Base-by-base conservation (phyloP, 2,797 vertebrate species). In the Siniperca scherzeri region DNA sequence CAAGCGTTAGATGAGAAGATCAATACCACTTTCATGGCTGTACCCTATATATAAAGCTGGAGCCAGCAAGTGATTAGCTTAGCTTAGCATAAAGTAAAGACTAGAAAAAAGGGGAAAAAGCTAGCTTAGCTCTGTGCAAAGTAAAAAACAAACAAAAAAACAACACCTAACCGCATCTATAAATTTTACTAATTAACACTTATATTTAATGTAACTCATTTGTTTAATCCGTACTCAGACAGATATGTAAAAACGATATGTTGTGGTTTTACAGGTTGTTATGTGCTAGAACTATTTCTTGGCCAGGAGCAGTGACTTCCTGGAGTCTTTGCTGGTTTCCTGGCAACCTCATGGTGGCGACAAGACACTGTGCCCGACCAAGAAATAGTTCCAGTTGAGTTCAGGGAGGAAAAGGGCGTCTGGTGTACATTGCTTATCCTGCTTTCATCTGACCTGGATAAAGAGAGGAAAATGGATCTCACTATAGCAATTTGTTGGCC, bases 1-100 rank as follows among this genome's bases (percentile, higher is more conserved):
- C 2, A 17, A 21, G 11, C 55, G 25, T 38, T 30, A 42, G 5
- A 36, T 19, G 38, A 69, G 21, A 75, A 33, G 5, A 80, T 21
- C 53, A 44, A 61, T n/a, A 30, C 21, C 42, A 7, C n/a, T 68
- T 10, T 76, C 5, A 30, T 52, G 36, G 4, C 21, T 59, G 14
- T 50, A 40, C 7, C 1, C 40, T 75, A 17, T 17, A 56, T 64
- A 44, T 3, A 44, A 57, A 66, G 19, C 12, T n/a, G 8, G 8
- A 75, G 50, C 21, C 22, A 40, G 42, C 44, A 40, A 4, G 44
- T 0, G 1, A 55, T 71, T 21, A 69, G n/a, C 25, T 81, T 25
- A 71, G 25, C 65, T 59, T 44, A 44, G 12, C 27, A 59, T 59
- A 25, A 5, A 33, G 8, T 25, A 66, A 83, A 72, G 5, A n/a